Conservation (phyloP, 2,113 vertebrate species). For the Coptodon bakossiorum region DNA sequence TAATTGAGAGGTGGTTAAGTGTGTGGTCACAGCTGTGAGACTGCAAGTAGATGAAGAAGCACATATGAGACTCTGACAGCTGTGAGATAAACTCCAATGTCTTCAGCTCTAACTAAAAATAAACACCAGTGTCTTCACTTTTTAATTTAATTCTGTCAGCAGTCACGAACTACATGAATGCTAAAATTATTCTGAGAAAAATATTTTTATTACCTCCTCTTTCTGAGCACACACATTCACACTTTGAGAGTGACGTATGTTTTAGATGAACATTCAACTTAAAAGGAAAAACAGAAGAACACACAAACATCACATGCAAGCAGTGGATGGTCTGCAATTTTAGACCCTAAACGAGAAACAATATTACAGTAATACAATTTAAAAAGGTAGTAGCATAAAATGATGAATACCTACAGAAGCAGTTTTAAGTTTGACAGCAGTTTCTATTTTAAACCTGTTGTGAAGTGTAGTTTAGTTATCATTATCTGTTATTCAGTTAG, state of each 20-base stretch:
- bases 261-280: neutral
- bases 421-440: neutral
- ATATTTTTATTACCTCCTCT: neutral
- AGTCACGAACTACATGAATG: fast-evolving
- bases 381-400: neutral
- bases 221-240: fast-evolving
- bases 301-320: neutral
- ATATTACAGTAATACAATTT: neutral
- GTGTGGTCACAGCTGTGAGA: neutral
- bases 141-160: neutral
- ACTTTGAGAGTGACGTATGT: fast-evolving
- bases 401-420: neutral
- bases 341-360: neutral
- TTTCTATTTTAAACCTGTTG: neutral
- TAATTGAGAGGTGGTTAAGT: neutral
- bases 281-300: neutral
- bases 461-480: neutral
- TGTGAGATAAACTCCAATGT: neutral
- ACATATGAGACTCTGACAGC: neutral
- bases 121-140: neutral
- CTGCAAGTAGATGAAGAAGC: neutral
- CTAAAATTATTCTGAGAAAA: neutral
- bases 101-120: neutral
- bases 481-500: neutral
- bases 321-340: neutral